Conservation (phyloP, 2,888 invertebrate genomes). For the Meiosimyza decipiens region DNA sequence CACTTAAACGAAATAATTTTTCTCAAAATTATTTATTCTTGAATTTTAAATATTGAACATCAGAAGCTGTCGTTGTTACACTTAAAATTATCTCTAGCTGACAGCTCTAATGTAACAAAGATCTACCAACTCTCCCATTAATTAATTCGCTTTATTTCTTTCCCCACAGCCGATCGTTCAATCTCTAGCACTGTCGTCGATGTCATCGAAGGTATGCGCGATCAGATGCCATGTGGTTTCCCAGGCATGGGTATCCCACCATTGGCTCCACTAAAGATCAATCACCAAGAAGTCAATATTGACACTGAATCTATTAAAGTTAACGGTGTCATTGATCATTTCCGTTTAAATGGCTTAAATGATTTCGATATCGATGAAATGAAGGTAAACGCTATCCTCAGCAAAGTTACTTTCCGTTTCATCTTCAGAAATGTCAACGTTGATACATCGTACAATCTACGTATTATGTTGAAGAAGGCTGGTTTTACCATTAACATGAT, state of each 20-base stretch:
- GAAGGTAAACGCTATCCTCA: slow-evolving; percentile 55
- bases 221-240: slow-evolving; percentile 62
- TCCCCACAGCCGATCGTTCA: slow-evolving; percentile 50
- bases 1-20: too few relatives aligned
- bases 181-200: slow-evolving; percentile 52
- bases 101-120: too few relatives aligned
- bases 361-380: slow-evolving; percentile 56
- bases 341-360: slow-evolving; percentile 55
- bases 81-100: too few relatives aligned
- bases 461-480: slow-evolving; percentile 52
- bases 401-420: slow-evolving; percentile 55
- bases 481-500: slow-evolving; percentile 59
- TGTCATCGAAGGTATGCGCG: slow-evolving; percentile 47
- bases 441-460: slow-evolving; percentile 55
- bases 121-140: too few relatives aligned
- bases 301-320: slow-evolving; percentile 46
- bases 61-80: too few relatives aligned
- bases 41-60: too few relatives aligned
- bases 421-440: slow-evolving; percentile 54
- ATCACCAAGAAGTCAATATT: slow-evolving; percentile 52
- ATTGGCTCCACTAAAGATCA: slow-evolving; percentile 56
- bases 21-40: too few relatives aligned
- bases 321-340: slow-evolving; percentile 53
- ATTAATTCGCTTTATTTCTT: neutral
- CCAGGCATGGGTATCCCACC: slow-evolving; percentile 56